Conservation (phyloP, 2,888 invertebrate genomes). For the Caenorhabditis macrosperma region DNA sequence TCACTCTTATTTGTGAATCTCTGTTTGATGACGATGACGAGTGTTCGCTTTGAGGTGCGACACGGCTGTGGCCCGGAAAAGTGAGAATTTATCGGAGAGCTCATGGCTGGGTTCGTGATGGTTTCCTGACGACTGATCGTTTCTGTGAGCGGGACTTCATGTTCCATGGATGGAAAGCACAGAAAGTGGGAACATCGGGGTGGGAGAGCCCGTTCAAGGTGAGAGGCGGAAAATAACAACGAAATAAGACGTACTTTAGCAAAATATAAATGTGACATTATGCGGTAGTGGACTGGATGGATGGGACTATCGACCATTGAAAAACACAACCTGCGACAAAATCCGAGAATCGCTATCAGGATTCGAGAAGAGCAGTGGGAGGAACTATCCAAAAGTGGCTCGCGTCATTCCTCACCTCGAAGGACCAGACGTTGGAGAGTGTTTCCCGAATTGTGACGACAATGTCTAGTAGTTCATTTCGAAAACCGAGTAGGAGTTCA, state of each 20-base stretch:
- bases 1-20: constrained; percentile 12
- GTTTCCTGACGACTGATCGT: constrained; percentile 69
- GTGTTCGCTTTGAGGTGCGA: constrained; percentile 57
- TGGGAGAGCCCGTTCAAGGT: constrained; percentile 72
- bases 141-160: constrained; percentile 72
- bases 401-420: constrained; percentile 65
- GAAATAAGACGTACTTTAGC: constrained; percentile 39
- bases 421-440: constrained; percentile 69
- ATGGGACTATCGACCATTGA: constrained; percentile 56
- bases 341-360: constrained; percentile 44
- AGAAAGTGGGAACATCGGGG: constrained; percentile 60
- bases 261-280: constrained; percentile 48
- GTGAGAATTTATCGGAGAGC: constrained; percentile 72
- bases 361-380: constrained; percentile 64
- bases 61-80: constrained; percentile 72
- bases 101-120: constrained; percentile 73
- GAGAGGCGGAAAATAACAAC: neutral
- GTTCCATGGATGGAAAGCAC: constrained; percentile 75
- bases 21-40: neutral
- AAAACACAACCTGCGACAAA: constrained; percentile 43
- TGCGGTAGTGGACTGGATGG: constrained; percentile 59
- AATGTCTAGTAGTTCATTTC: constrained; percentile 39
- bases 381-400: constrained; percentile 64
- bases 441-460: constrained; percentile 73
- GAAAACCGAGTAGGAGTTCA: neutral